Evolutionary conservation across 2,113 vertebrate species (phyloP).

Genomic region (Excalfactoria chinensis): DNA sequence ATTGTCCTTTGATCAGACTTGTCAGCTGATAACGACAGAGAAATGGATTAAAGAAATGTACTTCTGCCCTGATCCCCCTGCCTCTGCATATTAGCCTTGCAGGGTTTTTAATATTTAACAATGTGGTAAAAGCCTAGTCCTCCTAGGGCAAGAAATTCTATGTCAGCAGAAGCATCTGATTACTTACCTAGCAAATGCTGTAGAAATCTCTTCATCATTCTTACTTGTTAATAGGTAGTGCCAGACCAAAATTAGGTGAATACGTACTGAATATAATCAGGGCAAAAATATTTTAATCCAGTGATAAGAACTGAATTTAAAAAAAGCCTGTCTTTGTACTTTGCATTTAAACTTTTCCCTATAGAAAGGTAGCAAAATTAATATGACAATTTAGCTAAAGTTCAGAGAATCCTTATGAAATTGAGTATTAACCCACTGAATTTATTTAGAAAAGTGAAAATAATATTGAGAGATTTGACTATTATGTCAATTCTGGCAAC

Average conservation of each 20-base stretch:
- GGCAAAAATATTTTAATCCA: background rate
- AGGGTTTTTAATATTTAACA: conserved; percentile 34
- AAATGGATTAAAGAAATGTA: background rate
- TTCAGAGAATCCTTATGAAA: background rate
- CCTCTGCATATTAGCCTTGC: background rate
- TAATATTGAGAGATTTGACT: background rate
- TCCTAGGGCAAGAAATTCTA: background rate
- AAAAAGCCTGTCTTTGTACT: background rate
- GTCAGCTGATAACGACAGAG: background rate
- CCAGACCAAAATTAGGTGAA: background rate
- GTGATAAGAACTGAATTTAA: background rate
- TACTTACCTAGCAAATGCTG: background rate
- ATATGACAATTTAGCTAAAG: background rate
- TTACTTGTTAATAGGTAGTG: background rate
- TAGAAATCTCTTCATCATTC: background rate
- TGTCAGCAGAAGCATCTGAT: background rate
- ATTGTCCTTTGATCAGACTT: background rate
- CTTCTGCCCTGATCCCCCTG: background rate
- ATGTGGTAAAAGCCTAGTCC: background rate
- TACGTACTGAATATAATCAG: background rate
- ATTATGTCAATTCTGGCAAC: background rate
- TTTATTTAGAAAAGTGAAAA: background rate
- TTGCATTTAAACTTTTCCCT: background rate
- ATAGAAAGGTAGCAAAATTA: background rate
- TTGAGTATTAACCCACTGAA: background rate